Evolutionary conservation across 2,888 invertebrate genomes (phyloP).

Genomic region (Volucella bombylans): DNA sequence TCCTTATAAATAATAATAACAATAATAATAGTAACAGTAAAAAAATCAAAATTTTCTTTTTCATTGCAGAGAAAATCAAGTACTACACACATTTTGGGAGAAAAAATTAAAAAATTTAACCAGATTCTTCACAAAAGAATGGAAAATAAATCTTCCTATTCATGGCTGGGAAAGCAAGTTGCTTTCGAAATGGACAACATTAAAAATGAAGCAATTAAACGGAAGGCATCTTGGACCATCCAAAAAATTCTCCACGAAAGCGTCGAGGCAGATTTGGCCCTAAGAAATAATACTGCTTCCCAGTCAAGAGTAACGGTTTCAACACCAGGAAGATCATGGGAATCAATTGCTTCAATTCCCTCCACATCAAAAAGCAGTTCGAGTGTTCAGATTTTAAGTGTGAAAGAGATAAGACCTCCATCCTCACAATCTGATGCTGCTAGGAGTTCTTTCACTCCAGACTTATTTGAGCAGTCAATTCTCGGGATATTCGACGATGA

Average conservation of each 20-base stretch:
- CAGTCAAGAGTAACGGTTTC: no score
- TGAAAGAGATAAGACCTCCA: background rate
- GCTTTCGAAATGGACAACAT: constrained; percentile 18
- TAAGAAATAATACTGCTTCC: constrained; percentile 1
- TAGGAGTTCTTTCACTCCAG: constrained; percentile 12
- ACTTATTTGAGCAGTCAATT: constrained; percentile 20
- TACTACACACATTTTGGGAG: no score
- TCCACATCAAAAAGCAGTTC: no score
- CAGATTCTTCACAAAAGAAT: no score
- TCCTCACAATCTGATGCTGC: constrained; percentile 7
- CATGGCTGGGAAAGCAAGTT: constrained; percentile 22
- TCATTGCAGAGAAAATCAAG: no score
- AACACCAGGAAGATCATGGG: no score
- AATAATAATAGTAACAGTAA: no score
- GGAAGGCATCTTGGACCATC: constrained; percentile 1
- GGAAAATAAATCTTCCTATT: background rate
- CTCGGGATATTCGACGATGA: no score
- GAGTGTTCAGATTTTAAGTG: no score
- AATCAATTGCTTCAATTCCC: no score
- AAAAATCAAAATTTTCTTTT: no score
- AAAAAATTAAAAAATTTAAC: no score
- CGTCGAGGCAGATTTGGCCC: constrained; percentile 8
- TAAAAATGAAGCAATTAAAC: background rate
- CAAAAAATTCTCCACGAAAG: constrained; percentile 3
- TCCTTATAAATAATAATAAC: background rate